Evolutionary conservation across 1,140 invertebrate genomes (phyloP), one percentile per base, ranked within the genome.

Genomic region (Sminthurides bifidus): DNA sequence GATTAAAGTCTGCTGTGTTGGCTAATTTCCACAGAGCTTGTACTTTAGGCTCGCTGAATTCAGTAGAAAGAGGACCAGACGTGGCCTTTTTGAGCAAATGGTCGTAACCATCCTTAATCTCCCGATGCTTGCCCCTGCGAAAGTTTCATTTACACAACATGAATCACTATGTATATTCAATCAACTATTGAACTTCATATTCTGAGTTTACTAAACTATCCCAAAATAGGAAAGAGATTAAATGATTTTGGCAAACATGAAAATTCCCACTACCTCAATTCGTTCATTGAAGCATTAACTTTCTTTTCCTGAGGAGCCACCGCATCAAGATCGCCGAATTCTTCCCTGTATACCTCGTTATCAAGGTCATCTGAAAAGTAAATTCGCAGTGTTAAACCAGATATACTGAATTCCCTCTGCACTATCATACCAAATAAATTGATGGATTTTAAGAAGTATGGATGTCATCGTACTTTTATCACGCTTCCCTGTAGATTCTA

Each of bases 21-120:
- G 89, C 91, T 41, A 87, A 72, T 62, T 79, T 79, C 90, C 90
- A 95, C 27, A 95, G 71, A 4, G 81, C 81, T 70, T 89, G 82
- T 2, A 93, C 89, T 74, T 88, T 87, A 0, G 84, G 84, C 67
- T 94, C 89, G 19, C 87, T 76, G 70, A 95, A 94, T 62, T 92
- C 87, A 68, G 79, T 81, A 60, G 82, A 84, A 54, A 81, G 79
- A 1, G 84, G 83, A 19, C 83, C 82, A 71, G 77, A 79, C 12
- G 81, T 77, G 17, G 85, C 76, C 40, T 85, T 69, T 46, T 81
- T 76, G 61, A 87, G 80, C 27, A 94, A 71, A 45, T 79, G 79
- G 66, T 91, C 84, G 68, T 83, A 92, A 52, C 83, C 82, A 67
- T 84, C 81, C 66, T 84, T 81, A 10, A 95, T 71, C 35, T 83